A percentile compares a stretch with the other conserved stretches of the same genome.
These are phyloP conservation scores for Peromyscus polionotus DNA, from an alignment of 2,113 vertebrate genomes.

Conservation along the genomic window DNA sequence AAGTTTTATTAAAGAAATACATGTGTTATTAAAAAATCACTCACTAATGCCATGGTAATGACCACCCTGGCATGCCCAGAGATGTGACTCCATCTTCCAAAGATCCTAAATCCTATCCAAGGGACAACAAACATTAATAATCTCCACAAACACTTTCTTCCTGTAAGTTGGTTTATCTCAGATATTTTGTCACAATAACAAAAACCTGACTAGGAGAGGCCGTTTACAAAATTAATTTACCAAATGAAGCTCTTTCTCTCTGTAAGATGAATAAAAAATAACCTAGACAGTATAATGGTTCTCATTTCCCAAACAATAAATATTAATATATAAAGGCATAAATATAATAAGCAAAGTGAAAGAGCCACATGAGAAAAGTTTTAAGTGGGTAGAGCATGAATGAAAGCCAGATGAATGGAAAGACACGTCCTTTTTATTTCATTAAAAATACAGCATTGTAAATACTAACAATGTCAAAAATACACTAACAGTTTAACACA, in stretches of 20 bases:
- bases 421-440: not conserved
- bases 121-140: not conserved
- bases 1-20: slow-evolving; percentile 31
- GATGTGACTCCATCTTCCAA: not conserved
- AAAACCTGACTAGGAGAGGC: not conserved
- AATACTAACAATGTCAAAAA: not conserved
- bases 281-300: slow-evolving; percentile 26
- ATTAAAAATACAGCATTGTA: slow-evolving; percentile 11
- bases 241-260: not conserved
- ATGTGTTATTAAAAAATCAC: not conserved
- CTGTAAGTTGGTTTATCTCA: not conserved
- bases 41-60: not conserved
- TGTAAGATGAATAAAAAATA: not conserved
- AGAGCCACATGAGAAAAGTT: not conserved
- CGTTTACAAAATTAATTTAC: slow-evolving; percentile 37
- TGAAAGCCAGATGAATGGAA: not conserved
- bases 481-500: slow-evolving; percentile 6
- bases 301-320: not conserved
- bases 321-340: not conserved
- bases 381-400: not conserved
- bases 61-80: not conserved
- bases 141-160: not conserved
- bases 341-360: not conserved
- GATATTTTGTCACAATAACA: not conserved
- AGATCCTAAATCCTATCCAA: not conserved